A percentile compares a stretch with the other conserved stretches of the same genome.
Conservation (phyloP, 2,113 vertebrate species). For the Mandrillus leucophaeus region DNA sequence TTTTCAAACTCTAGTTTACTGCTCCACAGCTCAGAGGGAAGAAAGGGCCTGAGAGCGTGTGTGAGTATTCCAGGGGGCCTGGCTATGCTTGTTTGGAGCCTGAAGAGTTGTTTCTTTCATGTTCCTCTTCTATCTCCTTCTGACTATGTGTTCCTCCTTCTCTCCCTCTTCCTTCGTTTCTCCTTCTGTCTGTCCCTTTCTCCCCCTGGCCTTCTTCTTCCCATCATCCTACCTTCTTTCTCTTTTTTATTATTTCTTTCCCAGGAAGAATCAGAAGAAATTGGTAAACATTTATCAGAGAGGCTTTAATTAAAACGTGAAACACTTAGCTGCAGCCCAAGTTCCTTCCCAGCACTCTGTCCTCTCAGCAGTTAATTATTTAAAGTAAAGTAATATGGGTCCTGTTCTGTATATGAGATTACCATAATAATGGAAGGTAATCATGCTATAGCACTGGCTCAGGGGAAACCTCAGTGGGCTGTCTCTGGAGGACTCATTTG, state of each 20-base stretch:
- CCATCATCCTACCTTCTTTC: neutral
- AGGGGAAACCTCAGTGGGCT: neutral
- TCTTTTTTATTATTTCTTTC: neutral
- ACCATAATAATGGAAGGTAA: slow-evolving; percentile 82
- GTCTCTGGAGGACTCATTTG: neutral
- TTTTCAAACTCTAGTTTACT: neutral
- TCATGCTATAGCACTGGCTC: slow-evolving; percentile 74
- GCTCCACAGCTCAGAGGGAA: neutral
- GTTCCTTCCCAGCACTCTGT: slow-evolving; percentile 71
- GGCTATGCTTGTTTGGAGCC: neutral
- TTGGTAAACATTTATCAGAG: slow-evolving; percentile 80
- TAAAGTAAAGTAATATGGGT: slow-evolving; percentile 78
- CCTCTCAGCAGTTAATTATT: slow-evolving; percentile 81
- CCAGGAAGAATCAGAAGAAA: slow-evolving; percentile 40
- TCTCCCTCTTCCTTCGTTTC: no score
- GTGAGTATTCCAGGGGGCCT: accelerated
- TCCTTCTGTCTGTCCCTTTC: no score
- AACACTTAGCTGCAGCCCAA: slow-evolving; percentile 70
- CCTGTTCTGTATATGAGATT: slow-evolving; percentile 72
- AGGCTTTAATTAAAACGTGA: slow-evolving; percentile 83
- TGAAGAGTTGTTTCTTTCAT: neutral
- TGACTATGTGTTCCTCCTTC: neutral
- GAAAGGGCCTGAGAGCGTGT: no score
- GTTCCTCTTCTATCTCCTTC: neutral
- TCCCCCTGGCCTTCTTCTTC: no score